Evolutionary conservation across 1,140 invertebrate species (phyloP).

Genomic region (Anastrepha ludens): DNA sequence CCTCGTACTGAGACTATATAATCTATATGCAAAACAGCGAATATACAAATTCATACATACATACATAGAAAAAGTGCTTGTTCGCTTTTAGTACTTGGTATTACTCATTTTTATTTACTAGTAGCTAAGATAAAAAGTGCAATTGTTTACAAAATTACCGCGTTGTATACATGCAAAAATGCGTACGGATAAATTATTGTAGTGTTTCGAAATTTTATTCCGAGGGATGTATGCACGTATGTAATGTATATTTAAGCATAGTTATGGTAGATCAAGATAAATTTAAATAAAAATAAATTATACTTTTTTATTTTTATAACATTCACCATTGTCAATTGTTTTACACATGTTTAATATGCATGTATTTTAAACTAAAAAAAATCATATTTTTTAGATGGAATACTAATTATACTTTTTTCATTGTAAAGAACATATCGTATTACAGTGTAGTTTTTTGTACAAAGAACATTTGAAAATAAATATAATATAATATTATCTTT

Average conservation of each 20-base stretch:
- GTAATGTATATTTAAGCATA: not conserved
- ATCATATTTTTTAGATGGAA: not conserved
- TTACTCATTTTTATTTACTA: not conserved
- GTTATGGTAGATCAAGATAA: not conserved
- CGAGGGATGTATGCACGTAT: not conserved
- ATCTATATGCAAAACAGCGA: not conserved
- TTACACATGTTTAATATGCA: constrained; percentile 32
- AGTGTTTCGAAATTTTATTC: not conserved
- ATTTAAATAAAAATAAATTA: constrained; percentile 16
- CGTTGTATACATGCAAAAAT: not conserved
- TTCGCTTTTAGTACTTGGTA: not conserved
- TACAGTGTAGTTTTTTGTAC: not conserved
- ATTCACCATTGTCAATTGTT: constrained; percentile 7
- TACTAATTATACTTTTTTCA: not conserved
- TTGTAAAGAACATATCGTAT: constrained; percentile 24
- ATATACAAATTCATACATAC: not conserved
- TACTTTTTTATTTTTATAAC: not conserved
- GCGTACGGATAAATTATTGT: not conserved
- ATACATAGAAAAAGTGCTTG: not conserved
- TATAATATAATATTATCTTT: no score
- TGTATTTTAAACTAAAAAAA: not conserved
- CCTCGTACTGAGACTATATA: constrained; percentile 70
- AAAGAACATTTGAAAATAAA: not conserved
- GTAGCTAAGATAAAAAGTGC: constrained; percentile 32
- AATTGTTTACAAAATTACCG: constrained; percentile 3